These are phyloP conservation scores for Dicyrtoma fusca DNA, from an alignment of 2,888 invertebrate species.

Conservation along the genomic window DNA sequence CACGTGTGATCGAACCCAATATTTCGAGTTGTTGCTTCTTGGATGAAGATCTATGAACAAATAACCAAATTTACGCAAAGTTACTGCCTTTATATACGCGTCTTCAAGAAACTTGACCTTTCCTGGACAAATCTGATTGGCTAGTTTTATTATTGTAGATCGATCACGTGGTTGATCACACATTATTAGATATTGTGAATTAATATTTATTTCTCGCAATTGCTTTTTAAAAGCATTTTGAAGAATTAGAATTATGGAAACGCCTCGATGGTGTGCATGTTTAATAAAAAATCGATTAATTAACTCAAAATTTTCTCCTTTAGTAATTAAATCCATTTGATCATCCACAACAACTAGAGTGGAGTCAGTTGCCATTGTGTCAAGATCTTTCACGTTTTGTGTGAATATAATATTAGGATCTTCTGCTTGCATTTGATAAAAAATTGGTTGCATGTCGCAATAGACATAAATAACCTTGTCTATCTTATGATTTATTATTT, in stretches of 20 bases:
- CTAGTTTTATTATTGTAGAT: neutral
- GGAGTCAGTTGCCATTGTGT: neutral
- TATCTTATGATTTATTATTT: neutral
- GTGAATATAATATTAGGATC: conserved; percentile 10
- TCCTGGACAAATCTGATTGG: too few relatives aligned
- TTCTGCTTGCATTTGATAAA: neutral
- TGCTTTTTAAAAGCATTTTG: conserved; percentile 5
- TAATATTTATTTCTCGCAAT: neutral
- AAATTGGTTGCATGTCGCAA: neutral
- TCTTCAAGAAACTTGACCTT: too few relatives aligned
- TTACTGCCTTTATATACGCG: too few relatives aligned
- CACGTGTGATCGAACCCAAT: too few relatives aligned
- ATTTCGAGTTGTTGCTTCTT: too few relatives aligned
- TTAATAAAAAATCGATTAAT: conserved; percentile 7
- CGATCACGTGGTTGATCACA: neutral
- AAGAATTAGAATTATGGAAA: neutral
- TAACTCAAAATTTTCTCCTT: too few relatives aligned
- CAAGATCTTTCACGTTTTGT: neutral
- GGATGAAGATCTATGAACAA: too few relatives aligned
- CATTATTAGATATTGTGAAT: neutral
- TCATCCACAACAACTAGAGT: neutral
- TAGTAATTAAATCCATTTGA: neutral
- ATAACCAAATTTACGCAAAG: too few relatives aligned
- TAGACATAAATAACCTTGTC: conserved; percentile 9
- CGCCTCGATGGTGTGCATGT: neutral